phyloP scores from a whole-genome alignment of 2,113 vertebrate species.

The Benitochromis conjunctus region DNA sequence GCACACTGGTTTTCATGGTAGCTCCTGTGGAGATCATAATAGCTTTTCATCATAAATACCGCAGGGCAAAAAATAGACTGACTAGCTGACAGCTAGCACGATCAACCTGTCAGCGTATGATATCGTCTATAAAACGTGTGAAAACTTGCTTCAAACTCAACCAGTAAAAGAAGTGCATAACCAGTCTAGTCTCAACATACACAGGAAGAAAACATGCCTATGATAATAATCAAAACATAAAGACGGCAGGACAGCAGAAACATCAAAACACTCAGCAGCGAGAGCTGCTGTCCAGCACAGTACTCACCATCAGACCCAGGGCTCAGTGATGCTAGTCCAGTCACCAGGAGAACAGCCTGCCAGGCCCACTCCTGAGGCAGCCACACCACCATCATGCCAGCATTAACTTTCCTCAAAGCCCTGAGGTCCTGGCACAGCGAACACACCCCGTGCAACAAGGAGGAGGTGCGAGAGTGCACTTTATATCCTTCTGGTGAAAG shows the following conservation, averaged over 20 bases:
- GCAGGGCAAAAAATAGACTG: conserved; percentile 21
- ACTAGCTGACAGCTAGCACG: not conserved
- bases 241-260: not conserved
- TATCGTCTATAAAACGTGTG: not conserved
- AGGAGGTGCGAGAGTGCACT: conserved; percentile 8
- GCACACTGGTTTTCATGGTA: conserved; percentile 18
- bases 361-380: conserved; percentile 38
- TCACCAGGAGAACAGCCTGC: conserved; percentile 64
- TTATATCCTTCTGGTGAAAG: conserved; percentile 24
- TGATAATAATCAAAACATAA: not conserved
- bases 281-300: not conserved
- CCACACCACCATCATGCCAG: conserved; percentile 40
- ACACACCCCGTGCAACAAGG: not conserved
- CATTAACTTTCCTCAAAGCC: conserved; percentile 47
- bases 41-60: conserved; percentile 54
- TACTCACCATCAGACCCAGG: conserved; percentile 78
- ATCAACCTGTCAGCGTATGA: not conserved
- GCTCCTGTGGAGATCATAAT: conserved; percentile 34
- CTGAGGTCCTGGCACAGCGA: conserved; percentile 35
- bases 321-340: conserved; percentile 62
- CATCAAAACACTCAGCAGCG: not conserved
- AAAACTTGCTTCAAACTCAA: not conserved
- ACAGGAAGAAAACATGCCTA: not conserved
- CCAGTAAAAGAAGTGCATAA: not conserved
- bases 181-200: not conserved